Evolutionary conservation across 1,140 invertebrate species (phyloP).

Genomic region (Amyelois transitella): DNA sequence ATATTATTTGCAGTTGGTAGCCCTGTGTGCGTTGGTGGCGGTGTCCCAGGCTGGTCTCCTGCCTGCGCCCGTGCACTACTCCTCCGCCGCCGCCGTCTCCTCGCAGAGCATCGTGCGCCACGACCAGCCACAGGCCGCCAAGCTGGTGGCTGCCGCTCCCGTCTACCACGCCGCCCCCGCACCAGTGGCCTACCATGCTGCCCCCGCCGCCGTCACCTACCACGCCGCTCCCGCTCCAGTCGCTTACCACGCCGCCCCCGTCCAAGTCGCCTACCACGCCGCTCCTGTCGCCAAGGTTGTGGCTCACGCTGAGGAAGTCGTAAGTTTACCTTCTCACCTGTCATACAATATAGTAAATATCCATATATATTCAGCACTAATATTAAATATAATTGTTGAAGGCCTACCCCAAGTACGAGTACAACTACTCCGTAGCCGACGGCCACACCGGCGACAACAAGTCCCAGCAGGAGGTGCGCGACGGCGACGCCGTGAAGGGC

Average conservation of each 20-base stretch:
- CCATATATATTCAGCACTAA: neutral
- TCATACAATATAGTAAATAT: neutral
- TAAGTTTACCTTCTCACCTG: slow-evolving; percentile 22
- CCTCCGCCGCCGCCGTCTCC: slow-evolving; percentile 39
- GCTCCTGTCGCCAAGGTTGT: slow-evolving; percentile 26
- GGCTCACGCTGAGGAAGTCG: slow-evolving; percentile 32
- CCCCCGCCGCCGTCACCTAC: slow-evolving; percentile 13
- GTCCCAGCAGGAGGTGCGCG: slow-evolving; percentile 70
- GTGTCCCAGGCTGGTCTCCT: slow-evolving; percentile 24
- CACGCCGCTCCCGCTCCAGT: slow-evolving; percentile 25
- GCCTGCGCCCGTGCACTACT: slow-evolving; percentile 37
- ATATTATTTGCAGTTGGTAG: slow-evolving; percentile 11
- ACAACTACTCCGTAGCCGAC: slow-evolving; percentile 70
- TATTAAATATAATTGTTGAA: slow-evolving; percentile 17
- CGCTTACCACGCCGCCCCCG: slow-evolving; percentile 25
- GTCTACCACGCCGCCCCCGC: slow-evolving; percentile 20
- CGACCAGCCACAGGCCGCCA: slow-evolving; percentile 14
- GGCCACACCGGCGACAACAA: slow-evolving; percentile 71
- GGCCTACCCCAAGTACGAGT: slow-evolving; percentile 68
- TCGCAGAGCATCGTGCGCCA: slow-evolving; percentile 46
- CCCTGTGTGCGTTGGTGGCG: slow-evolving; percentile 18
- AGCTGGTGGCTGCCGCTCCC: no score
- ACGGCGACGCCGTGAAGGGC: slow-evolving; percentile 72
- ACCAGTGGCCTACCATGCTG: slow-evolving; percentile 22
- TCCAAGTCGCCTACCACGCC: slow-evolving; percentile 23